Conservation (phyloP, 2,888 invertebrate genomes). For the Steinernema scapterisci region DNA sequence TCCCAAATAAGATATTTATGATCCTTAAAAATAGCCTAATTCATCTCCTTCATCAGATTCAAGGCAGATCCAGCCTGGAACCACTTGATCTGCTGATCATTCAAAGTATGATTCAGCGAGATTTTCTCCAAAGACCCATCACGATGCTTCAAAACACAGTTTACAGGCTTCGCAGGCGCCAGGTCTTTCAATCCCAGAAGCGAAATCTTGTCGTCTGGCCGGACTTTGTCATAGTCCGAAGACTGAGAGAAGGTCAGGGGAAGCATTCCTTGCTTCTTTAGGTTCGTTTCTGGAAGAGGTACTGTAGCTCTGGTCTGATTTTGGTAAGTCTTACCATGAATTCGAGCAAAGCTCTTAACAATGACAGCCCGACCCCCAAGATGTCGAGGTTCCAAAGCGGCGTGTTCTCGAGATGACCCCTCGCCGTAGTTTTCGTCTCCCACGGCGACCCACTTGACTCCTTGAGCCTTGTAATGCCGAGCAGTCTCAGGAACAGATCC, state of each 20-base stretch:
- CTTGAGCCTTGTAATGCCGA: constrained; percentile 83
- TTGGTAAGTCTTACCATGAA: constrained; percentile 77
- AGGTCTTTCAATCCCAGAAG: constrained; percentile 81
- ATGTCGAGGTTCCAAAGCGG: constrained; percentile 95
- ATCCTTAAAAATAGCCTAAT: constrained; percentile 2
- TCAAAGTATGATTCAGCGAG: constrained; percentile 88
- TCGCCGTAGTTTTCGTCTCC: constrained; percentile 78
- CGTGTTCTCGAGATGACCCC: constrained; percentile 83
- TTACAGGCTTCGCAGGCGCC: constrained; percentile 83
- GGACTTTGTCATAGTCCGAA: constrained; percentile 89
- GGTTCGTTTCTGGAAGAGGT: constrained; percentile 91
- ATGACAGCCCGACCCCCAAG: constrained; percentile 89
- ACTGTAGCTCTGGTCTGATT: too few species aligned
- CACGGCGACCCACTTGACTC: constrained; percentile 80
- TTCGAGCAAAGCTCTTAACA: constrained; percentile 97
- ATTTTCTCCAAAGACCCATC: constrained; percentile 87
- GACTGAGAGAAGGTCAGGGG: constrained; percentile 92
- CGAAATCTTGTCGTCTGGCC: constrained; percentile 83
- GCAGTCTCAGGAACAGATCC: constrained; percentile 92
- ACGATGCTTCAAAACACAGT: constrained; percentile 73
- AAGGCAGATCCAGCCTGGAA: constrained; percentile 97
- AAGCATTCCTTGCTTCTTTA: constrained; percentile 96
- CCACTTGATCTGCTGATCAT: constrained; percentile 95
- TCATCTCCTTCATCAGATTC: constrained; percentile 80
- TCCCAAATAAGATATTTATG: too few species aligned